Evolutionary conservation across 2,113 vertebrate genomes (phyloP), one percentile per base, ranked within the genome.

Genomic region (Paradoxurus hermaphroditus): DNA sequence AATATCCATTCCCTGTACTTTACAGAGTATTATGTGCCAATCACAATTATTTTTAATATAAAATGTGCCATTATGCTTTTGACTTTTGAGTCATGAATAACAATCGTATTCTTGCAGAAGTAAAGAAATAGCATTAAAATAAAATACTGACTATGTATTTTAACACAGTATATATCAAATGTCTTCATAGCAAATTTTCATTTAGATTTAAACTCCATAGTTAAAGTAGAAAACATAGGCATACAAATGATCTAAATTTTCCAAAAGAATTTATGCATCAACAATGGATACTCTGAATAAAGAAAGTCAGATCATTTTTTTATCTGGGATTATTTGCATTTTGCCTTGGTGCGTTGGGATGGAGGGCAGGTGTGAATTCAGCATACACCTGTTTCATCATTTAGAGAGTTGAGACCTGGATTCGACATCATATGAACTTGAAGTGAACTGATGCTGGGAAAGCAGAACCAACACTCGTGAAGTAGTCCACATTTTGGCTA

Each of bases 111-210:
- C 21, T 95, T 39, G 5, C 11, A 88, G 25, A 89, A 79, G 41
- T 86, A 95, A 91, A 90, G 51, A 65, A 9, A 44, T 11, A 82
- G 85, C 1, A 41, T 93, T 73, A 86, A 92, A 97, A 92, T 79
- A 92, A 91, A 67, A 82, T 72, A 70, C 2, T 65, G 36, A 29
- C 7, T 73, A 15, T 82, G 6, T 27, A 68, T 63, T 93, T 91
- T 65, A 83, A 63, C n/a, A 29, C 11, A 65, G 7, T 8, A 27
- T 67, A 46, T 53, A 81, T 77, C 27, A 19, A 51, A 29, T 67
- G 13, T 34, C 67, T 97, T 56, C 39, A 44, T 86, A 62, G 34
- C 53, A 93, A 81, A 81, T 88, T 95, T 95, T 65, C 16, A 29
- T 39, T 63, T 5, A 82, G 25, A 67, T 8, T 36, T 82, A 79